These are phyloP conservation scores for Fragum sueziense DNA, from an alignment of 2,888 invertebrate species.

Conservation along the genomic window DNA sequence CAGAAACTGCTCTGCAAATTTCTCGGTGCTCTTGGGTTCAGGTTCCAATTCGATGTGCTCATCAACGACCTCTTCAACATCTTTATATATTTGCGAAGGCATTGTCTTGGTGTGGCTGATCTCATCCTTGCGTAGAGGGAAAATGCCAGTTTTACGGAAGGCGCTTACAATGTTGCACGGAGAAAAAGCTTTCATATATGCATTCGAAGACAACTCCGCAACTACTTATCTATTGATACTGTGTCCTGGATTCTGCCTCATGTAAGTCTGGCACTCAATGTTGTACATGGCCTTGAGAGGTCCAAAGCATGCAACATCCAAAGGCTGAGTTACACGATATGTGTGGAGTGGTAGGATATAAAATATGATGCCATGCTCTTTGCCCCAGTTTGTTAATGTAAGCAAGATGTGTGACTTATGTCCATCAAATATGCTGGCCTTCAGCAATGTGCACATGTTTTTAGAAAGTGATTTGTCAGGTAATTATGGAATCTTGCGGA, in stretches of 20 bases:
- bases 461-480: constrained; percentile 26
- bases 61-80: neutral
- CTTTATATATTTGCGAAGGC: neutral
- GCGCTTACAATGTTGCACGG: constrained; percentile 8
- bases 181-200: constrained; percentile 26
- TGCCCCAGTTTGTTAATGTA: constrained; percentile 34
- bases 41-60: neutral
- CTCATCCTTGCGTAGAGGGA: neutral
- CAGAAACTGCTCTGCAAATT: neutral
- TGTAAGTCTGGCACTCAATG: constrained; percentile 13
- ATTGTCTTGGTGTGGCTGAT: constrained; percentile 6
- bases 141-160: constrained; percentile 17
- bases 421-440: constrained; percentile 40
- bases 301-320: constrained; percentile 49
- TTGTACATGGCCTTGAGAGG: constrained; percentile 38
- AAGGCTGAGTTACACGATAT: constrained; percentile 39
- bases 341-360: constrained; percentile 44
- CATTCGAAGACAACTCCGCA: constrained; percentile 20
- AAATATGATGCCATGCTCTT: constrained; percentile 29
- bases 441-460: constrained; percentile 22
- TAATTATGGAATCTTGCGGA: constrained; percentile 25
- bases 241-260: constrained; percentile 28
- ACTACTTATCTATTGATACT: constrained; percentile 32
- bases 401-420: constrained; percentile 40
- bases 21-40: neutral